Base-by-base conservation (phyloP, 2,113 vertebrate genomes). In the Notothenia rossii region DNA sequence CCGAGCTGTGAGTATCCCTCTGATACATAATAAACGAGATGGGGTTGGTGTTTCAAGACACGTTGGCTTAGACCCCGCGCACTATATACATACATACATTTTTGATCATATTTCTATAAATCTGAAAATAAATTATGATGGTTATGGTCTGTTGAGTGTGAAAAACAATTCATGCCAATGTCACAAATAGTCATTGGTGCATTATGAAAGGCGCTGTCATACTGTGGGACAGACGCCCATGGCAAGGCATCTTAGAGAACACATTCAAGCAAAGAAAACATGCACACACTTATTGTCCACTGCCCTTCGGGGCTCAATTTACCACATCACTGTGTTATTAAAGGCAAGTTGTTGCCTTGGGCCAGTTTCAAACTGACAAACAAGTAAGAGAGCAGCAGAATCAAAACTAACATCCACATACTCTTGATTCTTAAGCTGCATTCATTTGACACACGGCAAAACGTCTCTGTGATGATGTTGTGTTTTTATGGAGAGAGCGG, bases 221-320 rank as follows among this genome's bases (percentile, higher is more conserved):
- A 63, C 50, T 72, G 54, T 62, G 58, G 75, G 51, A 76, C 43
- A 80, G 65, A 62, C 11, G 22, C 77, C 71, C 58, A 61, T 17
- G 43, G 76, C 82, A 25, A 74, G 10, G 46, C 56, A 75, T 79
- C 65, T 69, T 18, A 75, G 51, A 65, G 60, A 48, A 29, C 63
- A 79, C 63, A 71, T 46, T 71, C 20, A 80, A 74, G 60, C 64
- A 71, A 84, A 75, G 58, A 86, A 62, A 78, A 74, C 22, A 62
- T 59, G 51, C 75, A 65, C 64, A 59, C 68, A 70, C 77, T 85
- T 77, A 86, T 83, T 91, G 79, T 71, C 67, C 55, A 18, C 58
- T 45, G 58, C 45, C 74, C 87, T 86, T 68, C 53, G 60, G 84
- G 77, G 62, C 67, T 70, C 61, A 89, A 86, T 87, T 83, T 78